Evolutionary conservation across 2,113 vertebrate species (phyloP).

Genomic region (Stegostoma tigrinum): DNA sequence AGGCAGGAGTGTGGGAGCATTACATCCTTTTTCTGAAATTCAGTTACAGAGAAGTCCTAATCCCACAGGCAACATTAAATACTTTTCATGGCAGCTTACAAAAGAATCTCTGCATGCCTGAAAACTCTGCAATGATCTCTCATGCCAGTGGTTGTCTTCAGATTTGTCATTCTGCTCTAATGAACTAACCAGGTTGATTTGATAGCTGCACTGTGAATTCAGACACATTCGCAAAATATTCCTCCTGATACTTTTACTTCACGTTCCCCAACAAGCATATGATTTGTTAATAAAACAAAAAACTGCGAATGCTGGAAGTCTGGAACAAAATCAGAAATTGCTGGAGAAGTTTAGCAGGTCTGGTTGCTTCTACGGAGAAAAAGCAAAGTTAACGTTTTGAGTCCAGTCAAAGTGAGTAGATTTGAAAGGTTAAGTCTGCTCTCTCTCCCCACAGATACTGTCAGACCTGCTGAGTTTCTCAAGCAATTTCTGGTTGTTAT

Average conservation of each 20-base stretch:
- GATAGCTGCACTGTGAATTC: not conserved
- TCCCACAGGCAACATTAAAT: not conserved
- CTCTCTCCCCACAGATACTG: too few species aligned
- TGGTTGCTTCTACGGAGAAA: too few species aligned
- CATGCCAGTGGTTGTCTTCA: not conserved
- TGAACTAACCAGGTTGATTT: not conserved
- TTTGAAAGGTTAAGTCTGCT: too few species aligned
- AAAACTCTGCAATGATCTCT: not conserved
- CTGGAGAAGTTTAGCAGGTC: too few species aligned
- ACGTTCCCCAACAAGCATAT: not conserved
- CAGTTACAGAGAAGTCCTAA: not conserved
- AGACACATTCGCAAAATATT: not conserved
- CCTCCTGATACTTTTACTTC: not conserved
- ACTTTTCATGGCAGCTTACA: not conserved
- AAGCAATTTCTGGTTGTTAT: too few species aligned
- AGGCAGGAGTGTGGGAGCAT: not conserved
- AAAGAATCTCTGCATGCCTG: not conserved
- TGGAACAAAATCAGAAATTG: too few species aligned
- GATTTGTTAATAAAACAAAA: too few species aligned
- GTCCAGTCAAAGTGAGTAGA: too few species aligned
- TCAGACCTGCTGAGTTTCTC: too few species aligned
- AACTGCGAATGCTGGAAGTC: too few species aligned
- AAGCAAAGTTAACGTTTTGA: too few species aligned
- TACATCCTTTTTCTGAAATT: not conserved
- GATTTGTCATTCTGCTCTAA: not conserved